Conservation (phyloP, 2,888 invertebrate species). For the Hyppa rectilinea region DNA sequence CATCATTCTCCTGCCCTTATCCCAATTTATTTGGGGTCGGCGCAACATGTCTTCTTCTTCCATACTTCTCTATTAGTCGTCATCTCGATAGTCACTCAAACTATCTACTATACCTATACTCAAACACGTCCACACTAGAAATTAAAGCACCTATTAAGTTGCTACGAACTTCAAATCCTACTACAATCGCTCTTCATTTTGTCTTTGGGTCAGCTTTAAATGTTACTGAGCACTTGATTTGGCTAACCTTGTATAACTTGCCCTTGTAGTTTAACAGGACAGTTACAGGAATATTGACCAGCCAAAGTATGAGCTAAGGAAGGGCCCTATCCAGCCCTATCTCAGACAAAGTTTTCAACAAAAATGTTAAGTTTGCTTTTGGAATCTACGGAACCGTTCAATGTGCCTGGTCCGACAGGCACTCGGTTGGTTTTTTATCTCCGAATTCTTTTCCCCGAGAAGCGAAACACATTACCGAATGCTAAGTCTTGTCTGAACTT, state of each 20-base stretch:
- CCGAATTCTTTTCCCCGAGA: background rate
- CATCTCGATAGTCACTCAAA: too few species aligned
- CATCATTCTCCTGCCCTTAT: too few species aligned
- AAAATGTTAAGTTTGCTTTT: too few species aligned
- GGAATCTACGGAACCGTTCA: too few species aligned
- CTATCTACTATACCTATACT: background rate
- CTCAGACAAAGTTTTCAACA: too few species aligned
- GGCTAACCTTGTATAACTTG: background rate
- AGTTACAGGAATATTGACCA: background rate
- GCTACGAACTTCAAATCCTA: background rate
- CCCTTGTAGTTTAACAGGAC: background rate
- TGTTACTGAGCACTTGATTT: background rate
- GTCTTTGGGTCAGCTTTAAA: background rate
- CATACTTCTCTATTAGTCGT: too few species aligned
- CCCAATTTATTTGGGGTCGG: too few species aligned
- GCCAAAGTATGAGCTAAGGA: background rate
- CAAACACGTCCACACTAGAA: background rate
- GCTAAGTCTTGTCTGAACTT: slow-evolving; percentile 1
- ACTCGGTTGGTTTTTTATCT: background rate
- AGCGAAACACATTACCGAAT: slow-evolving; percentile 8
- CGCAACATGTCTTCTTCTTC: too few species aligned
- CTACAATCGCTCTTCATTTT: background rate
- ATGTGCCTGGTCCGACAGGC: too few species aligned
- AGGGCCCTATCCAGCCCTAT: too few species aligned
- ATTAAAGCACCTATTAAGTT: background rate